phyloP scores from a whole-genome alignment of 2,888 invertebrate species.

The Sesia apiformis region DNA sequence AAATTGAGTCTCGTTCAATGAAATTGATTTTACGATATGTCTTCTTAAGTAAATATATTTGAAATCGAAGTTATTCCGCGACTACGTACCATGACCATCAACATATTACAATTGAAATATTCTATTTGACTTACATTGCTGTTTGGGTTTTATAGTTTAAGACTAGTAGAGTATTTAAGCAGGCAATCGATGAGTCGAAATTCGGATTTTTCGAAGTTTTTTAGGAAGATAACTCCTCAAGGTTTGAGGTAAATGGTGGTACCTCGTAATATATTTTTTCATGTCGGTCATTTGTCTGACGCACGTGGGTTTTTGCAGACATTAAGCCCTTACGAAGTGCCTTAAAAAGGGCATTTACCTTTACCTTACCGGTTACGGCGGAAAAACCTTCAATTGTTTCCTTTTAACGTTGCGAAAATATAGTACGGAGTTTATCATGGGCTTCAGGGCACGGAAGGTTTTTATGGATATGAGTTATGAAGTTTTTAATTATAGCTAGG shows the following conservation, averaged over 20 bases:
- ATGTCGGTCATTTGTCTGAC: slow-evolving; percentile 47
- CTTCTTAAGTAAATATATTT: slow-evolving; percentile 40
- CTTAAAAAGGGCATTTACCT: slow-evolving; percentile 48
- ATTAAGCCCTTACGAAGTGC: slow-evolving; percentile 26
- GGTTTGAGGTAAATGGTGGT: slow-evolving; percentile 22
- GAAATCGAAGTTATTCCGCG: slow-evolving; percentile 34
- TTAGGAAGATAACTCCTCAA: not conserved
- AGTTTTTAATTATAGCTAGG: not conserved
- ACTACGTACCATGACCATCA: not conserved
- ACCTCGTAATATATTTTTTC: slow-evolving; percentile 46
- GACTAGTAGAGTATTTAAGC: not conserved
- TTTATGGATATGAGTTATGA: slow-evolving; percentile 2
- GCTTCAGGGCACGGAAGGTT: slow-evolving; percentile 12
- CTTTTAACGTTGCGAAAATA: slow-evolving; percentile 10
- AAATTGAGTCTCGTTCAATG: slow-evolving; percentile 18
- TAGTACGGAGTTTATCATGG: slow-evolving; percentile 10
- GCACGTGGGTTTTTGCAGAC: slow-evolving; percentile 51
- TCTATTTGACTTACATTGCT: too few relatives aligned
- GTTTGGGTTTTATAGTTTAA: too few relatives aligned
- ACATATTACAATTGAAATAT: too few relatives aligned
- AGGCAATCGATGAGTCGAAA: not conserved
- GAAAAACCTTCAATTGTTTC: slow-evolving; percentile 16
- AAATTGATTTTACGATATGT: slow-evolving; percentile 28
- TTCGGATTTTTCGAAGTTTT: not conserved
- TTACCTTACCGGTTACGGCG: slow-evolving; percentile 1